Evolutionary conservation across 2,113 vertebrate species (phyloP), one percentile per base, ranked within the genome.

Genomic region (Caloenas nicobarica): DNA sequence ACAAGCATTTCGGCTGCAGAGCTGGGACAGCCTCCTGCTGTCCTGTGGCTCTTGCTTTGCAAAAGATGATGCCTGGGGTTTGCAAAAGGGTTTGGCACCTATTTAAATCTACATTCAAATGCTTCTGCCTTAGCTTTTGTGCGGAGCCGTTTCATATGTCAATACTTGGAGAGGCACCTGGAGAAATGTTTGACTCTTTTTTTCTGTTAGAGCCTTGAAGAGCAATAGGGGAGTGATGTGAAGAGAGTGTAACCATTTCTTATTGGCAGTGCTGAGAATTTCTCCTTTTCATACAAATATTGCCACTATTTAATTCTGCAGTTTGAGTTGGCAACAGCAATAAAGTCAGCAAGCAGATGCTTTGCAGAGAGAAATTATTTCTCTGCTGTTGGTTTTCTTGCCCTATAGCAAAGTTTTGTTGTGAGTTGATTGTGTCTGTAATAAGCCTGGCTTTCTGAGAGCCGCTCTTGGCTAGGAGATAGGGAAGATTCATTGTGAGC

Each of bases 321-420:
- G 65, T 64, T 94, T 3, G 11, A 57, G 50, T 38, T 93, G 81
- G 86, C 91, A 95, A 33, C 57, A 77, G 83, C 85, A 95, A 46
- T 95, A 79, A 95, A 81, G 62, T 79, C 54, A 81, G 72, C 69
- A 71, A 96, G 82, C 80, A 92, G 88, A 89, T 86, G 83, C 80
- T 91, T 89, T 81, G 44, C 88, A 46, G 61, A 50, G 36, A 71
- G 65, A 91, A 93, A 93, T 93, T 60, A 89, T 91, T 92, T 90
- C 38, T 88, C 44, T 81, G 44, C 38, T 1, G 0, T 76, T 88
- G 77, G 33, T 84, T 96, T 96, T 93, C 83, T 89, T 95, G 72
- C 88, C 93, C 93, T 91, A 6, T 94, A 95, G 95, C 84, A 77
- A 95, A 73, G 76, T 94, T 92, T 89, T 92, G 82, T 83, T 83